Evolutionary conservation across 2,797 vertebrate genomes (phyloP), one percentile per base, ranked within the genome.

Genomic region (Champsocephalus gunnari): DNA sequence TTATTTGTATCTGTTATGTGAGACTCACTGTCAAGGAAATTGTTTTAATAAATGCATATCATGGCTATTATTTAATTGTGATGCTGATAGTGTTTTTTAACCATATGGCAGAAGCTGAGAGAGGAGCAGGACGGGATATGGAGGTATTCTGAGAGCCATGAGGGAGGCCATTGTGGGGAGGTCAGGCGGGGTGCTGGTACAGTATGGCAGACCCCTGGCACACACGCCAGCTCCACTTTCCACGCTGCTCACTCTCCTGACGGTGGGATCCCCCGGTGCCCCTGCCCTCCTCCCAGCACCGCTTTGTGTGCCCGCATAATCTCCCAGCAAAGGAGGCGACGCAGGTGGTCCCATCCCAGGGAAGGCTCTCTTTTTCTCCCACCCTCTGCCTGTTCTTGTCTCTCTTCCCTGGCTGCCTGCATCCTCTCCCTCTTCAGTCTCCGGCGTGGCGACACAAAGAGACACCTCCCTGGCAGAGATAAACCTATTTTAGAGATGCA

Each of bases 191-290:
- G 72, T 62, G 80, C 75, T 89, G 90, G 86, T 91, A 90, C 86
- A 82, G 89, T 89, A 90, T 92, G 90, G 93, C 90, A 91, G 91
- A 93, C 92, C 94, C 92, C 93, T 94, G 93, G 93, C 93, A 95
- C 93, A 92, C 93, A 95, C 88, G 94, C 94, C 95, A 95, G 76
- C 91, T 95, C 86, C 63, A 87, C 93, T 95, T 95, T 94, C 88
- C 95, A 95, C 94, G 92, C 94, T 91, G 83, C 89, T 96, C 95
- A 94, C 90, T 95, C 93, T 92, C 84, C 76, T 79, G 82, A 90
- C 17, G 79, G 82, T 54, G 70, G 66, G 79, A 79, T 86, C 91
- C 90, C 88, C 75, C 56, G 44, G 83, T 85, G 84, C 84, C 81
- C 85, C 86, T 86, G 87, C 84, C 84, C 85, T 92, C 88, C 88